Evolutionary conservation across 2,888 invertebrate genomes (phyloP), one percentile per base, ranked within the genome.

Genomic region (Zhuqinia jingwanae): DNA sequence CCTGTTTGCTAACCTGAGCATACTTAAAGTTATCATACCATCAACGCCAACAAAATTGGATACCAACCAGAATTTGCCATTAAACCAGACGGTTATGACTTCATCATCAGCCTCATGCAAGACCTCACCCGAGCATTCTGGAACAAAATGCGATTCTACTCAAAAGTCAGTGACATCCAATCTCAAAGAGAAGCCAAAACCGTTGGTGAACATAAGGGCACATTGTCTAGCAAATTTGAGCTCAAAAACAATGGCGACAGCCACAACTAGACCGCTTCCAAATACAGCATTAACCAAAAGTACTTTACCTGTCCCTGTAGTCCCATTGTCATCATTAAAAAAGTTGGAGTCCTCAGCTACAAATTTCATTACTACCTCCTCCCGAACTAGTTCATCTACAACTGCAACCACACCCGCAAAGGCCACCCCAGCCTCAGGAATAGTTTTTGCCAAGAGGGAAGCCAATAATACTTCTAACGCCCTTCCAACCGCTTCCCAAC

Each of bases 1-100:
- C 53, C 13, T 22, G n/a, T 47, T n/a, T 15, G 68, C 30, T 1
- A 42, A 42, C 25, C 58, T 86, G 22, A 58, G 45, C 15, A 42
- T 22, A 5, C 50, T 86, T 42, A 47, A 81, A 60, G 70, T 81
- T 11, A 68, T 50, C 8, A 76, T 86, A 22, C 81, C 86, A 11
- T 58, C 27, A 2, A 81, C 81, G 5, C 76, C 81, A n/a, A 80
- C 86, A 22, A 20, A 81, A 68, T 56, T 81, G 77, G 80, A 81
- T 25, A 50, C 81, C 0, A 53, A 81, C 1, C 81, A 81, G 1
- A 68, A 15, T n/a, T n/a, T n/a, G n/a, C n/a, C n/a, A n/a, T n/a
- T n/a, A 15, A 36, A 22, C 22, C 30, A 2, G 22, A 25, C 2
- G 17, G 58, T 56, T n/a, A n/a, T n/a, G n/a, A n/a, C n/a, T 58